Evolutionary conservation across 1,140 invertebrate genomes (phyloP), one percentile per base, ranked within the genome.

Genomic region (Batillaria attramentaria): DNA sequence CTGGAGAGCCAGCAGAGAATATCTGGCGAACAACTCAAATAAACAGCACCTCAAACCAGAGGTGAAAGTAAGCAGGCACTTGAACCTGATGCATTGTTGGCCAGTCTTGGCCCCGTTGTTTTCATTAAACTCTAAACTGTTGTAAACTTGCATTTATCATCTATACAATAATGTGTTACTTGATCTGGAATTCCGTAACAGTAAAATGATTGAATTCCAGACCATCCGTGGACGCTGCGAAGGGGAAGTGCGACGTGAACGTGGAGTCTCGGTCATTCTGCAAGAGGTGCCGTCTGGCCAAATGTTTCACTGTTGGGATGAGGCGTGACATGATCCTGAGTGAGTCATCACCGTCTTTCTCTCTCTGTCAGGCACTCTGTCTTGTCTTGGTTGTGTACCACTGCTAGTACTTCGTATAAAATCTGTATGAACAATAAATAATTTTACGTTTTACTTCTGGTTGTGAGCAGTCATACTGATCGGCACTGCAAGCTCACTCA

Each of bases 291-390:
- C 94, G 97, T 0, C 91, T 98, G 62, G 95, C 96, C 87, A 99
- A 99, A 88, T 98, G 97, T 89, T 95, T 98, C 83, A 91, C 93
- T 33, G 89, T 98, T 72, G 97, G 97, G 0, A 99, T 99, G 97
- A 95, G 96, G 80, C 98, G 97, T 87, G 97, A 99, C 86, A 97
- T 96, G 90, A 99, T 99, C 16, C 97, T 99, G 95, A 96, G 97
- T 6, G 96, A 98, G 79, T 80, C 28, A 42, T 43, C 10, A 62
- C 8, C 33, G 57, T n/a, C 50, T 10, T 3, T 62, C 57, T 28
- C 3, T 62, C 8, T 62, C 24, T 62, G 10, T n/a, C 57, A 62
- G 8, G 10, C 33, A 31, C 33, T 62, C 33, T 18, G 10, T 24
- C 24, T n/a, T n/a, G n/a, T n/a, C n/a, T n/a, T n/a, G n/a, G n/a